phyloP scores from a whole-genome alignment of 2,797 vertebrate species.

The Allobates femoralis region DNA sequence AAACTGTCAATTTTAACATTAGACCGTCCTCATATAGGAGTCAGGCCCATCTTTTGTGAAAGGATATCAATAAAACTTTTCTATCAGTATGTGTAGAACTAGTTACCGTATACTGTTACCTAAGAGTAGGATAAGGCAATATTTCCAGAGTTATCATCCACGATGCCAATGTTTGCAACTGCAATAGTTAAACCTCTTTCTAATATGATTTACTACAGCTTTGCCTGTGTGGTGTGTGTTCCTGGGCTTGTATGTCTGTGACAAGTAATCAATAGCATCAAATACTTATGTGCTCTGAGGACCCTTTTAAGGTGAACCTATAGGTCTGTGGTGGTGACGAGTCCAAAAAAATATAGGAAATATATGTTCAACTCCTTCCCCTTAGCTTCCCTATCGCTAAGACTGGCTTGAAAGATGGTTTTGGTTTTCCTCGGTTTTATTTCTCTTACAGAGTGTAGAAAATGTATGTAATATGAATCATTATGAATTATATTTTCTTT shows the following conservation, averaged over 20 bases:
- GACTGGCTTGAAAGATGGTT: not conserved
- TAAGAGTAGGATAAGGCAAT: not conserved
- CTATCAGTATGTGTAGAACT: not conserved
- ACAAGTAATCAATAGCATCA: conserved; percentile 55
- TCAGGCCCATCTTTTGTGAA: not conserved
- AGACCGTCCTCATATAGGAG: not conserved
- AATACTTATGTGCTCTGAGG: conserved; percentile 29
- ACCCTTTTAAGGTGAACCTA: conserved; percentile 54
- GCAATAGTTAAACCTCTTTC: not conserved
- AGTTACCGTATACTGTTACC: not conserved
- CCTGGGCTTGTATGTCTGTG: conserved; percentile 44
- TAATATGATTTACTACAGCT: not conserved
- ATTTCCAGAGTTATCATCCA: not conserved
- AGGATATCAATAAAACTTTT: not conserved
- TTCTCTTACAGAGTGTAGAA: not conserved
- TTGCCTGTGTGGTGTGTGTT: not conserved
- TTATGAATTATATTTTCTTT: not conserved
- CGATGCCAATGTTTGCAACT: not conserved
- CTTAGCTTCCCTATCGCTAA: not conserved
- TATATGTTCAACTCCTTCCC: not conserved
- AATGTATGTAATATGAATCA: not conserved
- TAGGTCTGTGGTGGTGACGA: not conserved
- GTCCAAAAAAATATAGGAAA: conserved; percentile 5
- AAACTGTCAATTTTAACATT: not conserved
- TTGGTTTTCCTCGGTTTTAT: not conserved